Percentiles rank a stretch among this genome's conserved stretches.
These are phyloP conservation scores for Mugil cephalus DNA, from an alignment of 2,113 vertebrate species.

Conservation along the genomic window DNA sequence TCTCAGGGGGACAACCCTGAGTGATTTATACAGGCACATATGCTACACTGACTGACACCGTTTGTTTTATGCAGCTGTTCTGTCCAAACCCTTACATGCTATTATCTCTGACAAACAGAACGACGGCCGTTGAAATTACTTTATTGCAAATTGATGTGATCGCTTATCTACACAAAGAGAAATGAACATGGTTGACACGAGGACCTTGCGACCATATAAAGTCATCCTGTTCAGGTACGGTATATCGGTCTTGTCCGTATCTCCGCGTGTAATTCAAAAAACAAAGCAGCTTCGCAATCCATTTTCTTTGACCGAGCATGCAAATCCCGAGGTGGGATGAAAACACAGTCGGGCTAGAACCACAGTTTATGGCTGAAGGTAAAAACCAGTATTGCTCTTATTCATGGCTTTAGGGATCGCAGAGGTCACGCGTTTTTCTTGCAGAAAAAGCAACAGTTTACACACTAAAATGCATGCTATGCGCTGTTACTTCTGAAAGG, in stretches of 20 bases:
- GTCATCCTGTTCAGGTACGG: background rate
- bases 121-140: background rate
- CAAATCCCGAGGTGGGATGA: constrained; percentile 23
- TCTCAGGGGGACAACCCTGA: background rate
- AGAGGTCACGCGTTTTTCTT: background rate
- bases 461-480: background rate
- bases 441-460: background rate
- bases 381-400: background rate
- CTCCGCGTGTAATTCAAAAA: background rate
- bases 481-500: background rate
- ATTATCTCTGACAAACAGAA: background rate
- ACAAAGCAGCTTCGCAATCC: background rate
- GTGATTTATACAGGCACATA: constrained; percentile 15
- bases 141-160: background rate
- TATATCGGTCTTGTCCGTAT: background rate
- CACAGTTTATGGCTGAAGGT: background rate
- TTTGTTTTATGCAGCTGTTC: constrained; percentile 18
- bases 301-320: background rate
- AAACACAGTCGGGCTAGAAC: background rate
- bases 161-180: background rate
- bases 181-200: background rate
- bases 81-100: background rate
- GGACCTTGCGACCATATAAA: background rate
- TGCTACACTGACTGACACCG: background rate
- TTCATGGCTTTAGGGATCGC: background rate